Evolutionary conservation across 35 echinoderm and acorn worm species (phyloP).

Genomic region (Ophioderma brevispina): DNA sequence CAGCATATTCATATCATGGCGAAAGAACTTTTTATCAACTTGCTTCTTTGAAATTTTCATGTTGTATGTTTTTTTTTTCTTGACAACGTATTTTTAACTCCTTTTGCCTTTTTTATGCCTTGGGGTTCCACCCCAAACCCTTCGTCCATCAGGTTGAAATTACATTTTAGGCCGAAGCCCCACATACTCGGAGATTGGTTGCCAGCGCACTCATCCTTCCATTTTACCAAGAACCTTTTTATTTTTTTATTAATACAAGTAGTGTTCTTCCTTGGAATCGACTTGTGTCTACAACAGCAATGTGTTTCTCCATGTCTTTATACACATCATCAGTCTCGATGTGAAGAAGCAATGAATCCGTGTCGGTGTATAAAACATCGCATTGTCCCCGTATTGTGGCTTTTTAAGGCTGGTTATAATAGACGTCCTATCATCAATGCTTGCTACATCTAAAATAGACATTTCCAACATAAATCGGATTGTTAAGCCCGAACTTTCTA

Average conservation of each 20-base stretch:
- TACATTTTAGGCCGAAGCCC: constrained; percentile 44
- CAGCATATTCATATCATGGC: constrained; percentile 27
- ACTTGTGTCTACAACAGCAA: constrained; percentile 13
- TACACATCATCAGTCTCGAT: constrained; percentile 54
- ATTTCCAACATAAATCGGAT: neutral
- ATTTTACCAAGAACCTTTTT: constrained; percentile 56
- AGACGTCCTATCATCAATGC: neutral
- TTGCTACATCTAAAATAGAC: constrained; percentile 6
- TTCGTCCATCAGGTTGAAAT: constrained; percentile 4
- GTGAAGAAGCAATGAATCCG: constrained; percentile 28
- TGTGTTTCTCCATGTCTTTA: constrained; percentile 18
- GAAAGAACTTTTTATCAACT: constrained; percentile 19
- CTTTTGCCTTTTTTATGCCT: constrained; percentile 19
- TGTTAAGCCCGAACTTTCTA: neutral
- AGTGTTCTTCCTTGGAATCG: neutral
- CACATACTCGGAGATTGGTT: neutral
- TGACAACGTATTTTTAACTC: constrained; percentile 32
- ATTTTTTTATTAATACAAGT: neutral
- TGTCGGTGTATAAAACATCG: constrained; percentile 31
- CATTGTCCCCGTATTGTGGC: neutral
- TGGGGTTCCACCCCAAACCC: too few species aligned
- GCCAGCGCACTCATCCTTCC: constrained; percentile 36
- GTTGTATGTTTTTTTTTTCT: constrained; percentile 19
- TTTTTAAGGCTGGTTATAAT: constrained; percentile 6
- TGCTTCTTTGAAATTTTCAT: constrained; percentile 23